Base-by-base conservation (phyloP, 2,888 invertebrate species). In the Coenonympha glycerion region DNA sequence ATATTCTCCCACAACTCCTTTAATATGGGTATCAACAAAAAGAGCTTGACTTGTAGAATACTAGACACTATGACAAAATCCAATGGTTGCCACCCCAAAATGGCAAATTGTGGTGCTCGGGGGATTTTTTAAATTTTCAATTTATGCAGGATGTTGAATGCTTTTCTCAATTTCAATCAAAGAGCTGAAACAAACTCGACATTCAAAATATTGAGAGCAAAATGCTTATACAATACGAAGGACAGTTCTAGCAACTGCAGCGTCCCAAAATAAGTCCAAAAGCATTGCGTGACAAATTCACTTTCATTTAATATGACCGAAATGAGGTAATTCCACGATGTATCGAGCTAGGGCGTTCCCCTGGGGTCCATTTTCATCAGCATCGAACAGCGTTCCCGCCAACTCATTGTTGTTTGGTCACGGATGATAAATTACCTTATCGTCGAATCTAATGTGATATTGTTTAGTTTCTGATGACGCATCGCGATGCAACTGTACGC, bases 301-400 rank as follows among this genome's bases (percentile, higher is more conserved):
- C 44, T 47, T 49, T 34, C 19, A 44, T 28, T 45, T 54, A 56
- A 48, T 54, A 47, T 41, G 53, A 41, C 41, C 50, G 21, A 49
- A 48, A 53, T 50, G 54, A 44, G 52, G 53, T 49, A 51, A 58
- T 58, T 58, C 42, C 48, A 45, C 44, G 45, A 53, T 51, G 53
- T 44, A 55, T 56, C 48, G 52, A 33, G 42, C 51, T 46, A 50
- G 49, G 52, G 36, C 48, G 31, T 42, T 39, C 18, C 47, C 30
- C 48, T 31, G 48, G 46, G 31, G 26, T 47, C 37, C 34, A 39
- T 46, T 46, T 37, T 26, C 46, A 37, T 46, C 37, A 45, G 53
- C 22, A 44, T 47, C 28, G 11, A 21, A 51, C 37, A 34, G 21
- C 30, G 34, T 40, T 51, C 45, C 31, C 28, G 34, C 46, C 28